Evolutionary conservation across 2,113 vertebrate genomes (phyloP).

Genomic region (Apistogramma diplotaenia): DNA sequence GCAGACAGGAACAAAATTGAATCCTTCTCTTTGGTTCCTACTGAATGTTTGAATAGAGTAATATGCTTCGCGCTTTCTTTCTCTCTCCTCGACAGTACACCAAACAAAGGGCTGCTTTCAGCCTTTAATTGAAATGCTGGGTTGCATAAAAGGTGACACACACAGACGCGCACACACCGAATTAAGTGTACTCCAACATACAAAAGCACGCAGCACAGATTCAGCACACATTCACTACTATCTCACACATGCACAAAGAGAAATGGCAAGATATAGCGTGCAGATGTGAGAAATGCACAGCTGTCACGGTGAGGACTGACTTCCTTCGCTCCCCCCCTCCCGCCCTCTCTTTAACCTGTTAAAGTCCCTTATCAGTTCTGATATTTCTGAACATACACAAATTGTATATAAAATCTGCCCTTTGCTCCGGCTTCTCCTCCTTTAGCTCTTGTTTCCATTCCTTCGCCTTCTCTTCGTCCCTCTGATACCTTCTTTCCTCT

Average conservation of each 20-base stretch:
- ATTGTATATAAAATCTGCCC: not conserved
- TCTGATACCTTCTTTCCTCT: slow-evolving; percentile 10
- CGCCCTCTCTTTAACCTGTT: not conserved
- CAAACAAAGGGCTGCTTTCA: slow-evolving; percentile 62
- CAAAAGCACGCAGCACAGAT: slow-evolving; percentile 23
- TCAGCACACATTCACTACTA: not conserved
- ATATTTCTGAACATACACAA: not conserved
- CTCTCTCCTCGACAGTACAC: slow-evolving; percentile 33
- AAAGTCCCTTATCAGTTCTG: not conserved
- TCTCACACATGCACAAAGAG: not conserved
- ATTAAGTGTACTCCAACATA: slow-evolving; percentile 9
- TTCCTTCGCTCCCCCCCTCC: not conserved
- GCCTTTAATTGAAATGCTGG: slow-evolving; percentile 61
- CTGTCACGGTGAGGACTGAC: not conserved
- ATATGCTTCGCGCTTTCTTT: slow-evolving; percentile 44
- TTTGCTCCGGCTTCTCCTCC: not conserved
- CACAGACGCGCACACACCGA: slow-evolving; percentile 2
- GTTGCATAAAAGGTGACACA: slow-evolving; percentile 26
- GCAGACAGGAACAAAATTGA: slow-evolving; percentile 47
- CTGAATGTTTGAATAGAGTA: slow-evolving; percentile 62
- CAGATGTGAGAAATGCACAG: not conserved
- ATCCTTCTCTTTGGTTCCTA: slow-evolving; percentile 36
- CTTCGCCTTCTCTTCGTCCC: not conserved
- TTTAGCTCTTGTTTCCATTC: not conserved
- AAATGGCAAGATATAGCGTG: not conserved